Conservation (phyloP, 2,113 vertebrate genomes). For the Lichenostomus cassidix region DNA sequence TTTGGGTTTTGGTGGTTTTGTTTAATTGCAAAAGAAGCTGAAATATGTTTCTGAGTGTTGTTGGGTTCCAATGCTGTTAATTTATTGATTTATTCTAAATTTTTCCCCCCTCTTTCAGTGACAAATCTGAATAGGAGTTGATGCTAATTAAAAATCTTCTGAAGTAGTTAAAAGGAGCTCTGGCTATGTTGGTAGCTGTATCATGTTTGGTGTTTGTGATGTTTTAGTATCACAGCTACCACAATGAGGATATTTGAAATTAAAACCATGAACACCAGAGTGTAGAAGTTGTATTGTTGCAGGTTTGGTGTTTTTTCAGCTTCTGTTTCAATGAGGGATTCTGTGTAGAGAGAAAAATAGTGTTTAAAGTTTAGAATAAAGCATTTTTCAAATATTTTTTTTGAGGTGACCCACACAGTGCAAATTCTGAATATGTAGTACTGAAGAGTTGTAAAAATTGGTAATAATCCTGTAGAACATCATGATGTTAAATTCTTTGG, state of each 20-base stretch:
- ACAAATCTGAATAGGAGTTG: background rate
- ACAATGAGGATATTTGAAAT: background rate
- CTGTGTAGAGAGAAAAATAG: too few species aligned
- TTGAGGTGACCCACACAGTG: too few species aligned
- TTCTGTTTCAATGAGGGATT: too few species aligned
- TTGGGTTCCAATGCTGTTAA: background rate
- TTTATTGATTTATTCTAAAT: background rate
- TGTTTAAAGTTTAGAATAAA: too few species aligned
- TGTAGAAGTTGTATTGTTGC: too few species aligned
- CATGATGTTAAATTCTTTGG: fast-evolving
- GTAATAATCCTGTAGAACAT: background rate
- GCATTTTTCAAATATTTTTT: too few species aligned
- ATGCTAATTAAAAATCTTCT: background rate
- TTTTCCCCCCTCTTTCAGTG: background rate
- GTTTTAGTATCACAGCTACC: background rate
- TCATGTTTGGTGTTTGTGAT: background rate
- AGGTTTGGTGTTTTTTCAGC: too few species aligned
- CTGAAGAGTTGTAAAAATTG: background rate
- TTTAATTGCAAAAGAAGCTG: background rate
- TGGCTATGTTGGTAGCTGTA: slow-evolving; percentile 40
- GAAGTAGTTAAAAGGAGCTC: background rate
- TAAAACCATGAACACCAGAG: too few species aligned
- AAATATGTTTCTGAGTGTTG: background rate
- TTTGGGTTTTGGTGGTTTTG: background rate
- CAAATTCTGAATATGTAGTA: too few species aligned